Percentiles rank a stretch among this genome's conserved stretches.
Conservation (phyloP, 2,888 invertebrate genomes). For the Acanthacorydalis orientalis region DNA sequence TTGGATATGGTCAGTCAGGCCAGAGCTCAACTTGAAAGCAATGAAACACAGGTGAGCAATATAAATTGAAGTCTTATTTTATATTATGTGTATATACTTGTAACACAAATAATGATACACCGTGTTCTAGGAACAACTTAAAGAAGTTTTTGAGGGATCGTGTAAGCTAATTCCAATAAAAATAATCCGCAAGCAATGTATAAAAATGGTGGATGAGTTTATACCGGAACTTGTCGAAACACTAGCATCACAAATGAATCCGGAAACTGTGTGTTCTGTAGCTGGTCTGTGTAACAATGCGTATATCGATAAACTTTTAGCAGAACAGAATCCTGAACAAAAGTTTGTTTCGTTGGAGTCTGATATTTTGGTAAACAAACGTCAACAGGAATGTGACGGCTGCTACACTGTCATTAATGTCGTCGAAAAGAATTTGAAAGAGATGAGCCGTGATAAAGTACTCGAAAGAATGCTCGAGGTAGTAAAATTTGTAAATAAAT, state of each 20-base stretch:
- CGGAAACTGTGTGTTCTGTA: constrained; percentile 71
- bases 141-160: constrained; percentile 74
- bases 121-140: constrained; percentile 55
- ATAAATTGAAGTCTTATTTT: not conserved
- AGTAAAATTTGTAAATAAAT: too few relatives aligned
- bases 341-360: constrained; percentile 2
- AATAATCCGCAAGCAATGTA: constrained; percentile 55
- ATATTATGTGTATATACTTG: constrained; percentile 1
- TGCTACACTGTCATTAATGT: constrained; percentile 35
- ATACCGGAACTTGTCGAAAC: constrained; percentile 78
- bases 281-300: constrained; percentile 76
- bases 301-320: constrained; percentile 46
- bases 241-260: constrained; percentile 80
- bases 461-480: constrained; percentile 36
- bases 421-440: constrained; percentile 35
- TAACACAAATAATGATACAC: constrained; percentile 3
- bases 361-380: constrained; percentile 9
- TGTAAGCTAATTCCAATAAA: constrained; percentile 67
- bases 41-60: constrained; percentile 56
- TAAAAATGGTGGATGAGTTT: constrained; percentile 64
- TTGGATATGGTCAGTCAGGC: constrained; percentile 81
- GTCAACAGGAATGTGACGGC: constrained; percentile 21
- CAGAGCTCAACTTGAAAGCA: constrained; percentile 70
- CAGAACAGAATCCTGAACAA: constrained; percentile 27
- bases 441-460: constrained; percentile 36